phyloP scores from a whole-genome alignment of 1,140 invertebrate species.

The Rhynchophorus ferrugineus region DNA sequence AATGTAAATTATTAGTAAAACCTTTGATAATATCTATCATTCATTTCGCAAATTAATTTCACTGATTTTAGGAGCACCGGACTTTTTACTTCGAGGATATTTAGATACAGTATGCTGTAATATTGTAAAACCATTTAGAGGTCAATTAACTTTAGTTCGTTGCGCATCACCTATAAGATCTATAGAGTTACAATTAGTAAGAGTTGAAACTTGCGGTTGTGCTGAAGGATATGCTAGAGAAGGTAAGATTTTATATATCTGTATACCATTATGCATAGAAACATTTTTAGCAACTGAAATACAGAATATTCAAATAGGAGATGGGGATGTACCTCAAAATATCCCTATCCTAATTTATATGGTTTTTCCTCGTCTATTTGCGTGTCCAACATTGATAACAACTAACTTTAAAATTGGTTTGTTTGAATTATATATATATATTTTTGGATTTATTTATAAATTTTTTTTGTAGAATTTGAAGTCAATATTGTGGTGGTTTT shows the following conservation, averaged over 20 bases:
- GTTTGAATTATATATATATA: constrained; percentile 1
- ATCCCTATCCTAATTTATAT: constrained; percentile 87
- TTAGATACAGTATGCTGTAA: constrained; percentile 75
- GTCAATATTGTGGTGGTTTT: constrained; percentile 90
- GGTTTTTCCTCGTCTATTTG: constrained; percentile 92
- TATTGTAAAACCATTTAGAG: constrained; percentile 81
- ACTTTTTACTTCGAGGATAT: constrained; percentile 75
- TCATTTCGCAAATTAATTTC: no score
- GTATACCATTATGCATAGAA: neutral
- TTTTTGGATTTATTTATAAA: constrained; percentile 7
- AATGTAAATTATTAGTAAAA: neutral
- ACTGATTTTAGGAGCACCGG: constrained; percentile 59
- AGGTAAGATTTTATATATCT: constrained; percentile 50
- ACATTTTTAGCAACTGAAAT: constrained; percentile 82
- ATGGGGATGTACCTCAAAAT: constrained; percentile 78
- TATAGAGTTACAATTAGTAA: constrained; percentile 88
- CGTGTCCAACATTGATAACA: constrained; percentile 85
- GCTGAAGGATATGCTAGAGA: constrained; percentile 91
- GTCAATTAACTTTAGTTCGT: constrained; percentile 64
- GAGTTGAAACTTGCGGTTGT: constrained; percentile 94
- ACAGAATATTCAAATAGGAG: constrained; percentile 95
- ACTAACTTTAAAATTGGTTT: constrained; percentile 94
- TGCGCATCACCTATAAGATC: constrained; percentile 80
- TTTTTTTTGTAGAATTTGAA: constrained; percentile 82
- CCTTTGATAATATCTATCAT: neutral